Evolutionary conservation across 2,888 invertebrate genomes (phyloP).

Genomic region (Ypsolopha scabrella): DNA sequence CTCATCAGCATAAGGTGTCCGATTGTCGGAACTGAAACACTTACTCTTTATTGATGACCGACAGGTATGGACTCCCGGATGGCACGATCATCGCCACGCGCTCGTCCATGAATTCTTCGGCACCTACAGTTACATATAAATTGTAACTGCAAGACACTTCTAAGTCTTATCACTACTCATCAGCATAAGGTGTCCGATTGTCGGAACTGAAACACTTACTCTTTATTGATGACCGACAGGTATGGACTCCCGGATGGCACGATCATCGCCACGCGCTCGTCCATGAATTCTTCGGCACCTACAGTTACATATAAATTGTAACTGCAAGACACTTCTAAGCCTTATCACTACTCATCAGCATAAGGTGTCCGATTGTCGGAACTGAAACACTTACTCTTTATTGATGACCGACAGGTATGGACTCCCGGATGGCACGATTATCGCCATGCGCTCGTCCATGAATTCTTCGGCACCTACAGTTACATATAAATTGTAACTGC

Average conservation of each 20-base stretch:
- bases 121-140: too few relatives aligned
- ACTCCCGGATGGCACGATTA: constrained; percentile 80
- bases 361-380: neutral
- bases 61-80: constrained; percentile 80
- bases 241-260: too few relatives aligned
- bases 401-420: constrained; percentile 84
- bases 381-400: constrained; percentile 73
- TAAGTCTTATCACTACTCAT: too few relatives aligned
- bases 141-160: too few relatives aligned
- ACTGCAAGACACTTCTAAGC: too few relatives aligned
- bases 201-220: too few relatives aligned
- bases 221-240: too few relatives aligned
- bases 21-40: constrained; percentile 21
- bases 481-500: too few relatives aligned
- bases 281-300: too few relatives aligned
- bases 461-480: constrained; percentile 78
- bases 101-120: constrained; percentile 84
- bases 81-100: constrained; percentile 83
- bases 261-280: too few relatives aligned
- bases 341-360: neutral
- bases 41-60: constrained; percentile 83
- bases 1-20: neutral
- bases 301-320: too few relatives aligned
- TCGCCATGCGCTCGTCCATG: constrained; percentile 81
- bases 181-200: too few relatives aligned